Conservation (phyloP, 2,797 vertebrate species). For the Dendrocincla tyrannina region DNA sequence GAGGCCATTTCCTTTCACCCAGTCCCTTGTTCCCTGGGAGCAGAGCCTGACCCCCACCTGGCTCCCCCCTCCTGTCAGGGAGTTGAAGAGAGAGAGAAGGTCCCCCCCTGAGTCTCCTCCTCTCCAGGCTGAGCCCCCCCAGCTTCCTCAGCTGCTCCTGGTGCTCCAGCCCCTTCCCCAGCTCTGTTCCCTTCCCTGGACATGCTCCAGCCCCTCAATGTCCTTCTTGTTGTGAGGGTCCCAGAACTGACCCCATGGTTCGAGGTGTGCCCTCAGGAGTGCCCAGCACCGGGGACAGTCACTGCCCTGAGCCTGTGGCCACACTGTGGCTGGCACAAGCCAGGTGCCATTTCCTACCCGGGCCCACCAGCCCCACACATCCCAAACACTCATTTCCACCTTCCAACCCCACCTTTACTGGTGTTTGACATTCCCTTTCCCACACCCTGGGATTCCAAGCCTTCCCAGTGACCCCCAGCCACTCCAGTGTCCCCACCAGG, state of each 20-base stretch:
- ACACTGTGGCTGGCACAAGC: not conserved
- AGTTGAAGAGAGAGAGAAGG: not conserved
- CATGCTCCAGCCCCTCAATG: accelerated
- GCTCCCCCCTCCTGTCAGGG: accelerated
- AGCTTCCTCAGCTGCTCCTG: not conserved
- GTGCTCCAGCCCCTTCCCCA: not conserved
- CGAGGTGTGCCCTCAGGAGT: not conserved
- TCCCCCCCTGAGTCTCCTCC: not conserved
- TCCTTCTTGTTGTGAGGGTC: not conserved
- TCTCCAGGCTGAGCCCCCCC: not conserved
- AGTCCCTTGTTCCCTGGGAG: not conserved
- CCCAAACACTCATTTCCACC: not conserved
- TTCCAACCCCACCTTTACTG: not conserved
- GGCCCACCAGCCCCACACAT: accelerated
- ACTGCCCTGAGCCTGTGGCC: not conserved
- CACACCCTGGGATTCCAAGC: accelerated
- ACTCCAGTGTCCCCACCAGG: not conserved
- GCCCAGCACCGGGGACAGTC: not conserved
- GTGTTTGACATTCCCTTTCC: not conserved
- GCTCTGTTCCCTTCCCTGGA: not conserved
- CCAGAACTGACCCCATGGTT: not conserved
- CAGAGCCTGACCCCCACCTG: accelerated
- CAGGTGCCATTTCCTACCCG: too few relatives aligned
- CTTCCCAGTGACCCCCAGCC: too few relatives aligned
- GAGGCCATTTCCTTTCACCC: not conserved